Evolutionary conservation across 2,888 invertebrate species (phyloP).

Genomic region (Acanthosepion lycidas): DNA sequence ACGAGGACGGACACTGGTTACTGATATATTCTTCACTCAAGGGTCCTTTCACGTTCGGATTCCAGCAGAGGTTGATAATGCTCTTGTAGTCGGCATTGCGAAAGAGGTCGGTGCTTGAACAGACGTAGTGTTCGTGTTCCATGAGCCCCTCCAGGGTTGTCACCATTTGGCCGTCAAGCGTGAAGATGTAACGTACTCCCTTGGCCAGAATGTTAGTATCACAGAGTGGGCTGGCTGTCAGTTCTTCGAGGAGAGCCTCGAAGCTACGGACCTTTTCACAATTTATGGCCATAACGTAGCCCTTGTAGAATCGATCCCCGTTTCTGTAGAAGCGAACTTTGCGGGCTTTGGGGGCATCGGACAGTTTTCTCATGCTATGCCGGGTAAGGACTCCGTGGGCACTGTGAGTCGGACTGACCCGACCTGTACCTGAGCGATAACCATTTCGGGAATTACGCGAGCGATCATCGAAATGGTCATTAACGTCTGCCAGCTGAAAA

Average conservation of each 20-base stretch:
- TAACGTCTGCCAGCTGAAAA: background rate
- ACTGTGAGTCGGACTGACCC: slow-evolving; percentile 71
- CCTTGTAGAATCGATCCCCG: slow-evolving; percentile 88
- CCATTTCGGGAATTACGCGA: background rate
- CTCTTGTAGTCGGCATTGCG: slow-evolving; percentile 89
- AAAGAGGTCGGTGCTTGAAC: slow-evolving; percentile 92
- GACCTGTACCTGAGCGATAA: slow-evolving; percentile 54
- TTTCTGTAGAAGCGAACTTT: slow-evolving; percentile 93
- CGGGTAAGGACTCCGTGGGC: slow-evolving; percentile 71
- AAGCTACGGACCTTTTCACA: slow-evolving; percentile 93
- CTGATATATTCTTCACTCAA: slow-evolving; percentile 50
- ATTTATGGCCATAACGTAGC: slow-evolving; percentile 92
- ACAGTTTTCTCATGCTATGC: slow-evolving; percentile 67
- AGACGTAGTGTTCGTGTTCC: slow-evolving; percentile 94
- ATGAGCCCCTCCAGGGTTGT: slow-evolving; percentile 75
- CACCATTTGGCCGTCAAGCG: slow-evolving; percentile 88
- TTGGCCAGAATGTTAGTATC: slow-evolving; percentile 93
- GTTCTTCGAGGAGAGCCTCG: slow-evolving; percentile 91
- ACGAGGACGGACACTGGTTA: slow-evolving; percentile 40
- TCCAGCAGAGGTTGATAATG: slow-evolving; percentile 73
- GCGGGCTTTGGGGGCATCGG: slow-evolving; percentile 88
- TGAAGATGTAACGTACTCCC: slow-evolving; percentile 93
- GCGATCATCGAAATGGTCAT: slow-evolving; percentile 37
- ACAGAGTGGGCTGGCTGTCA: slow-evolving; percentile 86
- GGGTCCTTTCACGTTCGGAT: slow-evolving; percentile 55